A percentile compares a stretch with the other conserved stretches of the same genome.
Conservation (phyloP, 2,797 vertebrate genomes). For the Arnoldichthys spilopterus region DNA sequence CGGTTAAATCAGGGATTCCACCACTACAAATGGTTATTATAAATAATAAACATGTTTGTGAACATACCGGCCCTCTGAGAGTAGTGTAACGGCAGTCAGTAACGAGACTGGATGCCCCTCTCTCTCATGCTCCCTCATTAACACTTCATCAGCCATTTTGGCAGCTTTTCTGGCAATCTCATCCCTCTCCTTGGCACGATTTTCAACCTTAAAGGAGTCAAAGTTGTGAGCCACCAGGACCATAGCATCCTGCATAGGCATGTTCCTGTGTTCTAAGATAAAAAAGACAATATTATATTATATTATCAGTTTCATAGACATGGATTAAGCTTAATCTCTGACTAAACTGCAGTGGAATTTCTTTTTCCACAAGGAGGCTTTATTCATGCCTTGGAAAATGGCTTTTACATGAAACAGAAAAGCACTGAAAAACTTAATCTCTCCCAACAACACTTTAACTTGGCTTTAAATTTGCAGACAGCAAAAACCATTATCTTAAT, state of each 20-base stretch:
- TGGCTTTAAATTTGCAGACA: neutral
- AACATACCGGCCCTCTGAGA: slow-evolving; percentile 84
- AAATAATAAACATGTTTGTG: neutral
- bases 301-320: no score
- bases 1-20: neutral
- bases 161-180: slow-evolving; percentile 93
- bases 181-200: slow-evolving; percentile 92
- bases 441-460: neutral
- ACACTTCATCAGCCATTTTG: slow-evolving; percentile 95
- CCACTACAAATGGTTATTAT: neutral
- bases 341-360: no score
- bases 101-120: slow-evolving; percentile 87
- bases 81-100: slow-evolving; percentile 86
- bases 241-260: slow-evolving; percentile 98
- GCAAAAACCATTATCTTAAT: slow-evolving; percentile 14
- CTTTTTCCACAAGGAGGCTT: no score
- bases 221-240: slow-evolving; percentile 94
- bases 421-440: neutral
- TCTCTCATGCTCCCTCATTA: slow-evolving; percentile 89
- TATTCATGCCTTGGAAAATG: no score
- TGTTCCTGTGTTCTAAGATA: slow-evolving; percentile 92
- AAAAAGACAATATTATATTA: neutral
- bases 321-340: no score
- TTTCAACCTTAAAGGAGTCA: slow-evolving; percentile 90
- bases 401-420: neutral